A percentile compares a stretch with the other conserved stretches of the same genome.
Conservation (phyloP, 2,888 invertebrate genomes). For the Tubiluchus corallicola region DNA sequence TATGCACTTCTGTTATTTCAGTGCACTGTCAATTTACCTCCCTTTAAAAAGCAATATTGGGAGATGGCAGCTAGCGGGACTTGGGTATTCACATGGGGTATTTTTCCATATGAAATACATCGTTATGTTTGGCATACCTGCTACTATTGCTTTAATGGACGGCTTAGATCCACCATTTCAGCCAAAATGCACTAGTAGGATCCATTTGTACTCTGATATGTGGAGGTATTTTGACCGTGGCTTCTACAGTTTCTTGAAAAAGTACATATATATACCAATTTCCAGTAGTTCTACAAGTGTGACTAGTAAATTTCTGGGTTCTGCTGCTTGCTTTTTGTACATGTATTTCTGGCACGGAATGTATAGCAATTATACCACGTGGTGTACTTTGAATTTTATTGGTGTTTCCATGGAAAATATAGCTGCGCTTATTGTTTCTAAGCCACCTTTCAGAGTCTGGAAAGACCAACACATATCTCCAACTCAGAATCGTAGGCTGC, state of each 20-base stretch:
- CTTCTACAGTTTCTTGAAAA: slow-evolving; percentile 66
- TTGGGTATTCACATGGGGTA: slow-evolving; percentile 72
- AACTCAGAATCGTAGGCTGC: no score
- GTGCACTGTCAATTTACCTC: slow-evolving; percentile 48
- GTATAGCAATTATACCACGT: slow-evolving; percentile 52
- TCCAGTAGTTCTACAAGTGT: slow-evolving; percentile 28
- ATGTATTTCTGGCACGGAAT: slow-evolving; percentile 81
- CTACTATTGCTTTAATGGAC: slow-evolving; percentile 46
- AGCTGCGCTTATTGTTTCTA: slow-evolving; percentile 32
- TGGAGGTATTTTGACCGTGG: slow-evolving; percentile 93
- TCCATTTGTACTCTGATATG: slow-evolving; percentile 85
- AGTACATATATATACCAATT: slow-evolving; percentile 60
- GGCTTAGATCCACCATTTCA: slow-evolving; percentile 44
- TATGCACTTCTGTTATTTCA: slow-evolving; percentile 62
- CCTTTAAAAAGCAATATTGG: slow-evolving; percentile 34
- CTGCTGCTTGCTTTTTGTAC: slow-evolving; percentile 56
- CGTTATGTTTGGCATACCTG: slow-evolving; percentile 62
- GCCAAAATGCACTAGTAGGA: slow-evolving; percentile 70
- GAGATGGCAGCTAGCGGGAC: slow-evolving; percentile 57
- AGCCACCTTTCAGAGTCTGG: no score
- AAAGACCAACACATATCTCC: no score
- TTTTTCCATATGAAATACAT: slow-evolving; percentile 82
- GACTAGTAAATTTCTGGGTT: slow-evolving; percentile 38
- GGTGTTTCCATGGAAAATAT: slow-evolving; percentile 53
- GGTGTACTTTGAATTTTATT: slow-evolving; percentile 68